Evolutionary conservation across 2,888 invertebrate genomes (phyloP).

Genomic region (Drosophila seclusa): DNA sequence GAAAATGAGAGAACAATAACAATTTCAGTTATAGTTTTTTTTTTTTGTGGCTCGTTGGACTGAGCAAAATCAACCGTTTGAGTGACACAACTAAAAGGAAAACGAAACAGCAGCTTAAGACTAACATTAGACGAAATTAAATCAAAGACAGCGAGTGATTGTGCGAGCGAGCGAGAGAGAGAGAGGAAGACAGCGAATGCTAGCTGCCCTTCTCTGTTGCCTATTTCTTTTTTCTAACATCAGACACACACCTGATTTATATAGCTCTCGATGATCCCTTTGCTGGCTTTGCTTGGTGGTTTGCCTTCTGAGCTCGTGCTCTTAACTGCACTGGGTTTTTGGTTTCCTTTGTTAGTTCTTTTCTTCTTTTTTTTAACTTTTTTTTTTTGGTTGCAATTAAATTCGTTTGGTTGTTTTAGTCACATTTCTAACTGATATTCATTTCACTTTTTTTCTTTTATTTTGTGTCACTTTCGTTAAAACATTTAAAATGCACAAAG

Average conservation of each 20-base stretch:
- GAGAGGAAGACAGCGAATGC: neutral
- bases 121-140: neutral
- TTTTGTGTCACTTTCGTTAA: slow-evolving; percentile 34
- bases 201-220: slow-evolving; percentile 27
- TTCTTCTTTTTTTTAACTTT: slow-evolving; percentile 13
- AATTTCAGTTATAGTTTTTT: slow-evolving; percentile 42
- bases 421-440: slow-evolving; percentile 71
- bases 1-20: slow-evolving; percentile 47
- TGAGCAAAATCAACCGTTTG: slow-evolving; percentile 33
- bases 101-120: slow-evolving; percentile 30
- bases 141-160: neutral
- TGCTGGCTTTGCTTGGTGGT: slow-evolving; percentile 9
- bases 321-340: slow-evolving; percentile 29
- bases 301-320: slow-evolving; percentile 44
- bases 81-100: slow-evolving; percentile 22
- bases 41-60: slow-evolving; percentile 4
- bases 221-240: slow-evolving; percentile 45
- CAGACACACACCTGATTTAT: slow-evolving; percentile 50
- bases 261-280: slow-evolving; percentile 31
- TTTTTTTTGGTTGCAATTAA: slow-evolving; percentile 34
- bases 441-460: slow-evolving; percentile 43
- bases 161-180: neutral
- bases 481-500: slow-evolving; percentile 45
- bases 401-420: slow-evolving; percentile 60
- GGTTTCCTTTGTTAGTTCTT: slow-evolving; percentile 36